Conservation (phyloP, 2,888 invertebrate genomes). For the Ennomos quercinarius region DNA sequence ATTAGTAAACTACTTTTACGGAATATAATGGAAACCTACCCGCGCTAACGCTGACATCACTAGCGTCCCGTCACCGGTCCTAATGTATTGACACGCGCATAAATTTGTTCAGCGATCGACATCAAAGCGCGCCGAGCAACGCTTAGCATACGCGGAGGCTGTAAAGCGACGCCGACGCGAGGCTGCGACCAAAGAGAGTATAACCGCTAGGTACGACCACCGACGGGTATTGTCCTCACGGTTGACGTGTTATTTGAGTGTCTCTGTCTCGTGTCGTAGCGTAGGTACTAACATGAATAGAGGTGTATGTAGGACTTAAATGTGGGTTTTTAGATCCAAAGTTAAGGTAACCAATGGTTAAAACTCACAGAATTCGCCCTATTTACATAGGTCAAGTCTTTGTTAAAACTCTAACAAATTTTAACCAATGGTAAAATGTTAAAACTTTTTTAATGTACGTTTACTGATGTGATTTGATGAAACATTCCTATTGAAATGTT, state of each 20-base stretch:
- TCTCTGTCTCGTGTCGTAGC: background rate
- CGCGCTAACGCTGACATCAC: slow-evolving; percentile 66
- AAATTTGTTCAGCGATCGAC: slow-evolving; percentile 64
- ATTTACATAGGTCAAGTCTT: no score
- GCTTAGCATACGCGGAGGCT: slow-evolving; percentile 62
- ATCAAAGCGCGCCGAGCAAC: slow-evolving; percentile 51
- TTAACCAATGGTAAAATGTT: no score
- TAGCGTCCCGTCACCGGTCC: slow-evolving; percentile 55
- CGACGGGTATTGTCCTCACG: slow-evolving; percentile 30
- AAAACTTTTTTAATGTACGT: no score
- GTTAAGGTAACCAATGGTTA: no score
- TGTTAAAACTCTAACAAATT: no score
- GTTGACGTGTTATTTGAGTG: slow-evolving; percentile 20
- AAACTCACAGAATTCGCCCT: no score
- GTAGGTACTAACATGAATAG: background rate
- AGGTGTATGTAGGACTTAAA: no score
- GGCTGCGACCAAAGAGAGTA: no score
- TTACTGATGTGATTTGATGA: no score
- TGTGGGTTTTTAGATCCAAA: no score
- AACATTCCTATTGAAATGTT: no score
- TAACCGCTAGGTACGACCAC: background rate
- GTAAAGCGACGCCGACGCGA: background rate
- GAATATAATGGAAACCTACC: slow-evolving; percentile 44
- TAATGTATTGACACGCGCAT: slow-evolving; percentile 73
- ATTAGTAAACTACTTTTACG: slow-evolving; percentile 1